Evolutionary conservation across 2,888 invertebrate species (phyloP), one percentile per base, ranked within the genome.

Genomic region (Zaprionus lineosus): DNA sequence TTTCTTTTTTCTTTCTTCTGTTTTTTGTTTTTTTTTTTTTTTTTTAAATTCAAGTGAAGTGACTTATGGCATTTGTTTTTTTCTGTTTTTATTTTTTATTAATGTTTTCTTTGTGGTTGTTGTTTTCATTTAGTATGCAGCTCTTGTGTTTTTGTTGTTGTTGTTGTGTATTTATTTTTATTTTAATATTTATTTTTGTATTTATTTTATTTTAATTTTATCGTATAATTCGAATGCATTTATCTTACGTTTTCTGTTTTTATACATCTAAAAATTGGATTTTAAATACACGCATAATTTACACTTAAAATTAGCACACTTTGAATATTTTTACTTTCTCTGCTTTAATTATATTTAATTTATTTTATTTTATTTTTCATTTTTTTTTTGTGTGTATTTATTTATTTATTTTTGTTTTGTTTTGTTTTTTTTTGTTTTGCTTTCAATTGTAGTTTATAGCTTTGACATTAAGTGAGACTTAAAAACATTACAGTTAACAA

Each of bases 231-330:
- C 74, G 86, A 83, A 74, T 77, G 85, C 72, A 70, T 67, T 66
- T 48, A 62, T 47, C 47, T 61, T 69, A 60, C 40, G 21, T 31
- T 51, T 12, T 36, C 12, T 26, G 8, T 61, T 69, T 56, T 63
- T 64, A 61, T 86, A 84, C 74, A 77, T 59, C 71, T 84, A 74
- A 82, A 84, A 82, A 61, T 82, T 60, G 74, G 65, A 55, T 64
- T 84, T 84, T 76, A 69, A 86, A 83, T 79, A 84, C 78, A 85
- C 78, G 85, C 75, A 79, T 79, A 85, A 83, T 79, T 85, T 79
- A 79, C 86, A 79, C 78, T 78, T 78, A 78, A 50, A 60, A 60
- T 85, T 79, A 78, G 62, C 76, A 83, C 76, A 79, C 79, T 39
- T 11, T 34, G 9, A 43, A 16, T 51, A 9, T 24, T n/a, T n/a